A percentile compares a stretch with the other conserved stretches of the same genome.
Evolutionary conservation across 2,888 invertebrate species (phyloP).

Genomic region (Tholera decimalis): DNA sequence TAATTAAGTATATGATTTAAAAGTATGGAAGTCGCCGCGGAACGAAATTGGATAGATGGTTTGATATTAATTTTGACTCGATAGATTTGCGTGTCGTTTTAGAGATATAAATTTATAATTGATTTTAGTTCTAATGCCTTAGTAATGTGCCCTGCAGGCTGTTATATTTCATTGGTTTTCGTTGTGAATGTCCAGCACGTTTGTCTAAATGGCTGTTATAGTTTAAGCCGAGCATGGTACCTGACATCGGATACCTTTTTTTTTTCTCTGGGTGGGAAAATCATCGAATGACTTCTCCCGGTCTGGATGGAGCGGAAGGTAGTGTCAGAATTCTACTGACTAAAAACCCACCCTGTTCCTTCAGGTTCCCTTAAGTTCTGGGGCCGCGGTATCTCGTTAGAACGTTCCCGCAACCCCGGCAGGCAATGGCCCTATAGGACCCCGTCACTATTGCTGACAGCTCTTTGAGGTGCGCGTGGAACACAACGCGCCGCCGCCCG

Average conservation of each 20-base stretch:
- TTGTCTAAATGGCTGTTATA: conserved; percentile 18
- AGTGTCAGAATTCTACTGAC: too few relatives aligned
- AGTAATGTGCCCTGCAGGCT: conserved; percentile 2
- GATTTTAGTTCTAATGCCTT: conserved; percentile 15
- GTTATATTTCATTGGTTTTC: conserved; percentile 9
- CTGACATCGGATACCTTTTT: conserved; percentile 40
- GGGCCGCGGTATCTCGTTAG: too few relatives aligned
- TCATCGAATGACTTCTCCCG: too few relatives aligned
- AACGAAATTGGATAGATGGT: conserved; percentile 72
- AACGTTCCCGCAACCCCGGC: too few relatives aligned
- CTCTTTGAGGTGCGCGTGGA: too few relatives aligned
- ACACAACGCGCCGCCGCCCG: too few relatives aligned
- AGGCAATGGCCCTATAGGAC: too few relatives aligned
- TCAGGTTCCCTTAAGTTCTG: too few relatives aligned
- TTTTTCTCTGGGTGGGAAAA: too few relatives aligned
- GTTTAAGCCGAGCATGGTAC: conserved; percentile 28
- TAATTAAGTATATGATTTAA: conserved; percentile 50
- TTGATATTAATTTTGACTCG: conserved; percentile 59
- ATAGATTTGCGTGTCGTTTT: conserved; percentile 7
- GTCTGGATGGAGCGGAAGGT: too few relatives aligned
- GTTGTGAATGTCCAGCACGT: conserved; percentile 31
- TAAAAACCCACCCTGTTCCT: too few relatives aligned
- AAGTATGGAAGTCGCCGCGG: conserved; percentile 52
- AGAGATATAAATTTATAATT: conserved; percentile 18
- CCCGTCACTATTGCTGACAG: too few relatives aligned